Conservation (phyloP, 2,888 invertebrate species). For the Xiphydria camelus region DNA sequence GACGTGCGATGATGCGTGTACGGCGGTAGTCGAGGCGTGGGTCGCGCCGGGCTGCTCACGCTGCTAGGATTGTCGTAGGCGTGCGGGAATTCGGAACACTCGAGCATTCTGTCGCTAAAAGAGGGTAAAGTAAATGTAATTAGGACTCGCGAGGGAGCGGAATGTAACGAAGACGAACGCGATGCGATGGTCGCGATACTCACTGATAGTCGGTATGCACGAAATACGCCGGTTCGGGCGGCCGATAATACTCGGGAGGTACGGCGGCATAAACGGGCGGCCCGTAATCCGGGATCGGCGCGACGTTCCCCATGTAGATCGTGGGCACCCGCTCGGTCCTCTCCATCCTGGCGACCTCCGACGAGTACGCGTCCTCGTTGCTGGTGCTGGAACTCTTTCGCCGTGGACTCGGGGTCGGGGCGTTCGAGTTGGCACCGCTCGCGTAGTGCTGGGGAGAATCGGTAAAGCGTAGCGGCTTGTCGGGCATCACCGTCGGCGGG, state of each 20-base stretch:
- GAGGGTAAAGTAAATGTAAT: background rate
- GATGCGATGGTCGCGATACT: constrained; percentile 12
- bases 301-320: constrained; percentile 46
- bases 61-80: constrained; percentile 64
- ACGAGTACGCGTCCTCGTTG: constrained; percentile 67
- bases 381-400: constrained; percentile 75
- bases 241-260: constrained; percentile 45
- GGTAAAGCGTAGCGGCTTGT: constrained; percentile 71
- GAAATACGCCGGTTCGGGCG: constrained; percentile 46
- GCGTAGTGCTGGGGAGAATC: constrained; percentile 75
- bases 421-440: constrained; percentile 60
- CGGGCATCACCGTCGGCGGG: constrained; percentile 42
- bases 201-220: constrained; percentile 49
- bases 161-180: no score
- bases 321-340: constrained; percentile 49
- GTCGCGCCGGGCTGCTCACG: constrained; percentile 54
- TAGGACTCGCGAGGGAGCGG: background rate
- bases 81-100: constrained; percentile 55
- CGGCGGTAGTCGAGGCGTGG: constrained; percentile 56
- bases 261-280: constrained; percentile 47
- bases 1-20: constrained; percentile 68
- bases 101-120: constrained; percentile 48
- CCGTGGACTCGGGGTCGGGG: constrained; percentile 70
- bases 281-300: constrained; percentile 47
- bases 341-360: constrained; percentile 39